Conservation (phyloP, 2,888 invertebrate genomes). For the Linyphia triangularis region DNA sequence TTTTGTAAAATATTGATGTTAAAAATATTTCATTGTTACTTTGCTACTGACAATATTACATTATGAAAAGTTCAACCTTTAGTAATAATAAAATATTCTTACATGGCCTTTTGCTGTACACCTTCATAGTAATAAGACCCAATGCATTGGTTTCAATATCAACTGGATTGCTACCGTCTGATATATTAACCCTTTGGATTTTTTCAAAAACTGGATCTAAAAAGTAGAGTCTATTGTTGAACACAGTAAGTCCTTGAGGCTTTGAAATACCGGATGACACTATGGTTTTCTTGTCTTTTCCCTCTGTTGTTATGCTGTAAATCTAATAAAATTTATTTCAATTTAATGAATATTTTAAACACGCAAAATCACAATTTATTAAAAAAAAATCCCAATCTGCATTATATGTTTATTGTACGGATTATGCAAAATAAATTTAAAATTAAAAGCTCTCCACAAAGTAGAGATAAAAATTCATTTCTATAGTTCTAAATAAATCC, state of each 20-base stretch:
- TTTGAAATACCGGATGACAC: constrained; percentile 86
- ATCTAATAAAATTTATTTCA: constrained; percentile 32
- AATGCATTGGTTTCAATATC: constrained; percentile 89
- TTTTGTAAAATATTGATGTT: neutral
- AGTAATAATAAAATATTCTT: constrained; percentile 74
- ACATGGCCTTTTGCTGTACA: constrained; percentile 90
- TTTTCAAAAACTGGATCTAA: constrained; percentile 94
- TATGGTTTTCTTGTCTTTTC: constrained; percentile 85
- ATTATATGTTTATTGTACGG: no score
- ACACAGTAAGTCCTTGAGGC: constrained; percentile 90
- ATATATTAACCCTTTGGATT: constrained; percentile 90
- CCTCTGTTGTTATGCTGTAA: constrained; percentile 80
- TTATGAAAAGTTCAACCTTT: neutral
- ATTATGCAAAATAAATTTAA: no score
- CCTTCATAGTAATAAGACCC: constrained; percentile 88
- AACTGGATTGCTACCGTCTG: constrained; percentile 88
- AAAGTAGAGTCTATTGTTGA: constrained; percentile 90
- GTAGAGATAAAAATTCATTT: no score
- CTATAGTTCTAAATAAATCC: no score
- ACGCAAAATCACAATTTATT: no score
- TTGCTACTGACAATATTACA: no score
- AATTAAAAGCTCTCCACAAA: no score
- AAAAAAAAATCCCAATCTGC: no score
- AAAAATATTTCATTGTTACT: no score
- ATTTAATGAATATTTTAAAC: constrained; percentile 2